phyloP scores from a whole-genome alignment of 2,113 vertebrate genomes.

The Cichladusa arquata region DNA sequence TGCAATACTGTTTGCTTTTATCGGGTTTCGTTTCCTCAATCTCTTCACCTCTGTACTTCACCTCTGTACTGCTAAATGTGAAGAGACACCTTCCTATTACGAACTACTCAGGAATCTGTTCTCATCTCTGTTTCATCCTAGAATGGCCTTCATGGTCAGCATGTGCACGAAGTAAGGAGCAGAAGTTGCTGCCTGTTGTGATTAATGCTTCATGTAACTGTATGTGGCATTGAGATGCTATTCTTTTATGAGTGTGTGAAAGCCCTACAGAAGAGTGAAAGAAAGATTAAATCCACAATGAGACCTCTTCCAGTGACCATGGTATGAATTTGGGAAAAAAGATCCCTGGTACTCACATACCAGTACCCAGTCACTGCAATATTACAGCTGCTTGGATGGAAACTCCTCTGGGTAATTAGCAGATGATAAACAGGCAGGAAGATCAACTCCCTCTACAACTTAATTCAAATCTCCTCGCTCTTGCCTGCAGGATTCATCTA shows the following conservation, averaged over 20 bases:
- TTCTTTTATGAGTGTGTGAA: neutral
- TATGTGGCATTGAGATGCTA: neutral
- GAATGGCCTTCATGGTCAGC: neutral
- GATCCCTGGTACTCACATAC: neutral
- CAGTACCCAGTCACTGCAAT: neutral
- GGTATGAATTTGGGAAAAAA: neutral
- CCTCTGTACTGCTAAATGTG: neutral
- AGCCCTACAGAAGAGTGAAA: neutral
- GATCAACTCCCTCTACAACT: neutral
- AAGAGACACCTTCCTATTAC: neutral
- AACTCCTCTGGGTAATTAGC: neutral
- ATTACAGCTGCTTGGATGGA: neutral
- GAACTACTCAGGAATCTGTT: neutral
- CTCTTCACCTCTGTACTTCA: neutral
- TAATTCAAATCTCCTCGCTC: neutral
- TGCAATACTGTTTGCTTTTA: neutral
- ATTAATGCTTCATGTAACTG: neutral
- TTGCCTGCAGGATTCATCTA: slow-evolving; percentile 10
- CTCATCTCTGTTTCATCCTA: neutral
- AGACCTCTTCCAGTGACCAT: neutral
- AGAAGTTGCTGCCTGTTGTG: neutral
- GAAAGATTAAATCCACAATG: neutral
- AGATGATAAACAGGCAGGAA: neutral
- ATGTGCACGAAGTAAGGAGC: neutral
- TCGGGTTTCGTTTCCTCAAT: neutral